Evolutionary conservation across 2,888 invertebrate genomes (phyloP).

Genomic region (Pammene aurita): DNA sequence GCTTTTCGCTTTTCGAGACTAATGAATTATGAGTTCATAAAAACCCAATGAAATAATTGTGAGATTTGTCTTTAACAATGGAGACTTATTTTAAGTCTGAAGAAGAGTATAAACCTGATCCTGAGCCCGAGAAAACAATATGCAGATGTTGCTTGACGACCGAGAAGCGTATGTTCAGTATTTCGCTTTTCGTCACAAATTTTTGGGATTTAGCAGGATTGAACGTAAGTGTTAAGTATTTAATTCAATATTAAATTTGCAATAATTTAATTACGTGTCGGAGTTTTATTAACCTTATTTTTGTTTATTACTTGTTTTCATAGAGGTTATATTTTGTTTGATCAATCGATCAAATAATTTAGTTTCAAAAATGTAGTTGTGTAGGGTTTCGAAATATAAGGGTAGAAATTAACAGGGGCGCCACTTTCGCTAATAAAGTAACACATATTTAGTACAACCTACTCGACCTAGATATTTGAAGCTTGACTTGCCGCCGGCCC

Average conservation of each 20-base stretch:
- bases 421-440: too few relatives aligned
- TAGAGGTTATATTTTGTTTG: too few relatives aligned
- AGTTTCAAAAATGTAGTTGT: too few relatives aligned
- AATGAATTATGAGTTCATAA: neutral
- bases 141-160: constrained; percentile 71
- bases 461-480: too few relatives aligned
- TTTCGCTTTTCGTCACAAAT: constrained; percentile 48
- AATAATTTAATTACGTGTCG: neutral
- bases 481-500: too few relatives aligned
- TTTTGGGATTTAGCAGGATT: constrained; percentile 65
- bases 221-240: constrained; percentile 57
- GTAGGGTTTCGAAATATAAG: too few relatives aligned
- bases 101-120: constrained; percentile 35
- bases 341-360: too few relatives aligned
- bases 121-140: constrained; percentile 47
- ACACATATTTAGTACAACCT: too few relatives aligned
- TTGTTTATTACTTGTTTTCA: too few relatives aligned
- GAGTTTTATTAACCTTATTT: too few relatives aligned
- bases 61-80: constrained; percentile 18
- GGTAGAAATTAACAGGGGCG: too few relatives aligned
- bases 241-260: neutral
- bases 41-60: constrained; percentile 1
- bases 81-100: constrained; percentile 8
- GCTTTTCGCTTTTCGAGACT: neutral
- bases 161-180: constrained; percentile 56